Evolutionary conservation across 1,140 invertebrate genomes (phyloP).

Genomic region (Diachasma alloeum): DNA sequence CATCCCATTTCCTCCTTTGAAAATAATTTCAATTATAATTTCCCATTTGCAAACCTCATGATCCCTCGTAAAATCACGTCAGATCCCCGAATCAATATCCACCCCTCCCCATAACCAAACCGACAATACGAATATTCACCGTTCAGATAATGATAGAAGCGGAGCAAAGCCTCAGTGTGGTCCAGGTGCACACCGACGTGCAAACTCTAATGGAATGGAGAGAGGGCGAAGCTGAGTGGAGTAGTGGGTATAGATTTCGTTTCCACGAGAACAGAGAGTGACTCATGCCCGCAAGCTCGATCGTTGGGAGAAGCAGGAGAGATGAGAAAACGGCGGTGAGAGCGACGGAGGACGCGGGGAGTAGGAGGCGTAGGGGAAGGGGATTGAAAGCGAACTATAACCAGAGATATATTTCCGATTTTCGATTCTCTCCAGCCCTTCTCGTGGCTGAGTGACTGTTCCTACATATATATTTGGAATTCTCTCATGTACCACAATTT

Average conservation of each 20-base stretch:
- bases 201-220: neutral
- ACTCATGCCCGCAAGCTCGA: neutral
- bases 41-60: neutral
- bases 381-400: neutral
- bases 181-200: neutral
- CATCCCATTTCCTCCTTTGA: neutral
- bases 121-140: neutral
- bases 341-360: neutral
- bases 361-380: too few species aligned
- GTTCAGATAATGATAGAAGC: neutral
- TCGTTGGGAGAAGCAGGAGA: neutral
- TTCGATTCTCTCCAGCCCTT: conserved; percentile 7
- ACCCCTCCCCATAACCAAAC: neutral
- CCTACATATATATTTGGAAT: neutral
- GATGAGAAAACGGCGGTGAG: too few species aligned
- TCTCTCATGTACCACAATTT: neutral
- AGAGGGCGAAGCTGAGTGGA: neutral
- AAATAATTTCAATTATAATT: neutral
- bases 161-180: neutral
- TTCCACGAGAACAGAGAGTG: neutral
- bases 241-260: neutral
- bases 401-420: neutral
- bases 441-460: neutral
- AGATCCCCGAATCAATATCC: neutral
- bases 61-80: neutral